Evolutionary conservation across 2,797 vertebrate species (phyloP).

Genomic region (Myripristis murdjan): DNA sequence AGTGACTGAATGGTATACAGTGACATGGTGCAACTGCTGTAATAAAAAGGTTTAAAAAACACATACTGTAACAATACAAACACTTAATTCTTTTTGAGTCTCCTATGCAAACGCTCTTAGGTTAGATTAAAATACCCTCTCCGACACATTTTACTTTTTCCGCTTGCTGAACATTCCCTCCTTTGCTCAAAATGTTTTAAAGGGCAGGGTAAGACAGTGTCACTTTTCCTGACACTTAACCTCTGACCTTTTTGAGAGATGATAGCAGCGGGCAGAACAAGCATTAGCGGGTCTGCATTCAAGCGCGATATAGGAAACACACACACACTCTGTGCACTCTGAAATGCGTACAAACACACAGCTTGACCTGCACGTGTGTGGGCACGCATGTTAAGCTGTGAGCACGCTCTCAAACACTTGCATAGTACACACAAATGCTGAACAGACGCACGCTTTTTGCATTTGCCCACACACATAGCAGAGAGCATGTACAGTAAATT

Average conservation of each 20-base stretch:
- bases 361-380: not conserved
- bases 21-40: not conserved
- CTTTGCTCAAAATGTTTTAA: constrained; percentile 57
- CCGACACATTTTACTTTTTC: constrained; percentile 39
- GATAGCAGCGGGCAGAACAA: constrained; percentile 44
- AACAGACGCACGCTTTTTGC: not conserved
- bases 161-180: constrained; percentile 30
- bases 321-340: not conserved
- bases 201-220: constrained; percentile 65
- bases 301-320: constrained; percentile 40
- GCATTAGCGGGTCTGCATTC: constrained; percentile 44
- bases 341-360: constrained; percentile 7
- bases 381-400: not conserved
- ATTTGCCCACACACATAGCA: not conserved
- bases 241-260: constrained; percentile 64
- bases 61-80: constrained; percentile 6
- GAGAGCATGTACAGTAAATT: not conserved
- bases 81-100: not conserved
- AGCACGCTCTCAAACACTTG: not conserved
- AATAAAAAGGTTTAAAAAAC: constrained; percentile 20
- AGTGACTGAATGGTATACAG: constrained; percentile 4
- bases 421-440: not conserved
- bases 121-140: constrained; percentile 28
- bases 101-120: not conserved
- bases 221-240: constrained; percentile 76